These are phyloP conservation scores for Taurulus bubalis DNA, from an alignment of 2,113 vertebrate species.

Conservation along the genomic window DNA sequence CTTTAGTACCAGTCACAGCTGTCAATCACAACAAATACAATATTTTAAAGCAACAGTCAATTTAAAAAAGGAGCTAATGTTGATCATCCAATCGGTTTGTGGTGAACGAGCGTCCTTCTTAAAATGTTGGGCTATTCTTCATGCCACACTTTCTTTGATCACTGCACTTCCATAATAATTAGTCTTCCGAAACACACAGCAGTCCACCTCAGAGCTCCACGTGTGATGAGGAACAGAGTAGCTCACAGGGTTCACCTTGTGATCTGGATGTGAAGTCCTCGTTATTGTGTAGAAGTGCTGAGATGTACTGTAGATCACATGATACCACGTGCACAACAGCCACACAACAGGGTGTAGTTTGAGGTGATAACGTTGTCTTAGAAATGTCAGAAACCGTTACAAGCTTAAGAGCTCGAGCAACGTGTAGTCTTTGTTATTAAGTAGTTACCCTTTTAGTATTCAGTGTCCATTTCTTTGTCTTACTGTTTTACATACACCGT, in stretches of 20 bases:
- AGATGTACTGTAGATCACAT: neutral
- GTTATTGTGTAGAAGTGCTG: neutral
- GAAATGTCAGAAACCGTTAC: neutral
- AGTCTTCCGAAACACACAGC: slow-evolving; percentile 16
- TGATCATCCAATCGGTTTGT: neutral
- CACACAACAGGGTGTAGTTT: neutral
- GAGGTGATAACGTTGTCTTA: neutral
- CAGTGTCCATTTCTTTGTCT: neutral
- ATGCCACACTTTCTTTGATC: neutral
- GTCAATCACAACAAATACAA: neutral
- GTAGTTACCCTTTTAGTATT: neutral
- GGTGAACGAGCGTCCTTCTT: too few species aligned
- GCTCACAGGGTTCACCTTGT: neutral
- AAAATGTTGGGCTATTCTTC: too few species aligned
- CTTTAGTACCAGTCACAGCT: neutral
- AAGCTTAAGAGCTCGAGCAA: neutral
- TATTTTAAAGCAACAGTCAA: neutral
- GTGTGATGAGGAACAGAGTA: too few species aligned
- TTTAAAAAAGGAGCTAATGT: neutral
- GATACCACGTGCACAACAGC: neutral
- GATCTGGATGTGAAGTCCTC: neutral
- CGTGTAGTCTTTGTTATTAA: neutral
- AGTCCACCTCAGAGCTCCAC: too few species aligned
- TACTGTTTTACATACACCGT: neutral
- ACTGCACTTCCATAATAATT: neutral